Percentiles rank a stretch among this genome's conserved stretches.
Evolutionary conservation across 2,888 invertebrate genomes (phyloP).

Genomic region (Standfussiana lucernea): DNA sequence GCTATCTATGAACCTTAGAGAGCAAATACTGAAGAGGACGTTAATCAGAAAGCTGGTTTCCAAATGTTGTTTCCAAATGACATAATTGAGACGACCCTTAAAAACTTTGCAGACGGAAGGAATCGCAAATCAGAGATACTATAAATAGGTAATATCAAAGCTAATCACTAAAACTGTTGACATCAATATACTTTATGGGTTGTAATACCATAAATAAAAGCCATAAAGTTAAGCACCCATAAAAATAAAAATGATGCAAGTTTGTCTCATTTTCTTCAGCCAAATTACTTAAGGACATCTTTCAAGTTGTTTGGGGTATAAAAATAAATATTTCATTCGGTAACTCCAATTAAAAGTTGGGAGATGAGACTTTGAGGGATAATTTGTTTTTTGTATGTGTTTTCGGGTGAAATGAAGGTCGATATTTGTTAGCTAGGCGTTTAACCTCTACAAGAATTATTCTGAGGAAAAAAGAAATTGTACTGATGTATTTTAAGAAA

Average conservation of each 20-base stretch:
- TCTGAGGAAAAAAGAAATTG: background rate
- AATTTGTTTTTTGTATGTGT: constrained; percentile 25
- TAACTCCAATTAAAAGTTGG: constrained; percentile 42
- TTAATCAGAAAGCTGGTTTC: background rate
- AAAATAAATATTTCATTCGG: constrained; percentile 39
- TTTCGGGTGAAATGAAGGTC: background rate
- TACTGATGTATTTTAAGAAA: background rate
- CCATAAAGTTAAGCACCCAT: constrained; percentile 42
- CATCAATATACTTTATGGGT: constrained; percentile 54
- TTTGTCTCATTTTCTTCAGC: constrained; percentile 38
- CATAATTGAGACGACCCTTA: background rate
- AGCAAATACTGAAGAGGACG: background rate
- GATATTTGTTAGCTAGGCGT: background rate
- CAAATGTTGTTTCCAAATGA: background rate
- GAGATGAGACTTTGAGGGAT: constrained; percentile 33
- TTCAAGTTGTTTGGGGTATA: constrained; percentile 16
- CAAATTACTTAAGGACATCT: constrained; percentile 47
- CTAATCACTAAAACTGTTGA: constrained; percentile 50
- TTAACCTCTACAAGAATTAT: background rate
- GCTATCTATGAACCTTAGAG: background rate
- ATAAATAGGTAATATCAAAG: constrained; percentile 11
- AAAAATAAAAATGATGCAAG: constrained; percentile 44
- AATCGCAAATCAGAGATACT: background rate
- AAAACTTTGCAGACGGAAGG: background rate
- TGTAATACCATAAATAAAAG: constrained; percentile 46